These are phyloP conservation scores for Willisornis vidua DNA, from an alignment of 2,113 vertebrate genomes.

Conservation along the genomic window DNA sequence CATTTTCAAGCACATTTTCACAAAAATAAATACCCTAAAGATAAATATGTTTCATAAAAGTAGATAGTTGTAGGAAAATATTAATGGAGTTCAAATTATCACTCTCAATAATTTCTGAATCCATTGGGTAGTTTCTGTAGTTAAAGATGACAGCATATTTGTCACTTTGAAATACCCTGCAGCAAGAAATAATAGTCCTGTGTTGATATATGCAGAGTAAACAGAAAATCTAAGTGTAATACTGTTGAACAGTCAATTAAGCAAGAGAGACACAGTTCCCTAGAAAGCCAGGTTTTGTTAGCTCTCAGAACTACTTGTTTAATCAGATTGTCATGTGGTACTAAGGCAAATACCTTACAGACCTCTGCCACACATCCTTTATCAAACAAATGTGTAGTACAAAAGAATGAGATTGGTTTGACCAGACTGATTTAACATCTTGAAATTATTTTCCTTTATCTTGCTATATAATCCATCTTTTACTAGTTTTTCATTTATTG, in stretches of 20 bases:
- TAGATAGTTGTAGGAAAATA: neutral
- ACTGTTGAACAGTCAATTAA: constrained; percentile 55
- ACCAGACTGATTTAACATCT: neutral
- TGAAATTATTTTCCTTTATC: neutral
- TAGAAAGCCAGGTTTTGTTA: constrained; percentile 43
- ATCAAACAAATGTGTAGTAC: neutral
- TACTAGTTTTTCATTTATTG: neutral
- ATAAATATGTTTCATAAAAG: neutral
- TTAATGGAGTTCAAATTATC: neutral
- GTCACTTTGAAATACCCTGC: constrained; percentile 24
- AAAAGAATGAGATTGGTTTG: neutral
- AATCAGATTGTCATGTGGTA: constrained; percentile 37
- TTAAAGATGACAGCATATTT: constrained; percentile 8
- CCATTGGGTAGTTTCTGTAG: neutral
- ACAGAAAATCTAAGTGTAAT: constrained; percentile 43
- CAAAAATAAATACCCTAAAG: neutral
- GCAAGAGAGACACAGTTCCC: constrained; percentile 30
- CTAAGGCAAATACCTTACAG: constrained; percentile 31
- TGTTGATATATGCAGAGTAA: constrained; percentile 36
- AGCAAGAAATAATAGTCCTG: constrained; percentile 9
- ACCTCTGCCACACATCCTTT: neutral
- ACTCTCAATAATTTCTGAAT: constrained; percentile 2
- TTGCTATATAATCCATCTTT: neutral
- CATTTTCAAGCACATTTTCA: neutral
- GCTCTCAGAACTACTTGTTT: constrained; percentile 30